Evolutionary conservation across 1,140 invertebrate genomes (phyloP).

Genomic region (Drosophila prosaltans): DNA sequence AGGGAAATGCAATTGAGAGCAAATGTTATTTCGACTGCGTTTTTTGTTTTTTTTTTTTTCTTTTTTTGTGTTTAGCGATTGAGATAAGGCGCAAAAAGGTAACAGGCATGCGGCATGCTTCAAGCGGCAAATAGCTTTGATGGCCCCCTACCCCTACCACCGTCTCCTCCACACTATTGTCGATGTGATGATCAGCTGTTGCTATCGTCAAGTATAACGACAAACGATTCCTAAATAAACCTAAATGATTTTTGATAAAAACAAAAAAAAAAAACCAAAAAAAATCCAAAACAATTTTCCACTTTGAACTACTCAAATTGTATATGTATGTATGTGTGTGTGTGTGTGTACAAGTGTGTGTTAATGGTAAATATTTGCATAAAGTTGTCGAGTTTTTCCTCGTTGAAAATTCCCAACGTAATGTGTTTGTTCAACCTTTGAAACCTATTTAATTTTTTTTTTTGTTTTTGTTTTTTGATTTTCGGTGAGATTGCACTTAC

Average conservation of each 20-base stretch:
- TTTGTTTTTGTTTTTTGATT: not conserved
- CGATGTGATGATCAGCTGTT: slow-evolving; percentile 5
- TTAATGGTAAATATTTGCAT: slow-evolving; percentile 59
- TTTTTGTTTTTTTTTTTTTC: slow-evolving; percentile 21
- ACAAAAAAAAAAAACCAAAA: not conserved
- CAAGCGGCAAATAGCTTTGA: not conserved
- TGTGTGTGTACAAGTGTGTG: slow-evolving; percentile 15
- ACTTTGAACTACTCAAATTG: slow-evolving; percentile 41
- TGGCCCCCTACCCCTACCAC: not conserved
- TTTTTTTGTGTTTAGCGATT: not conserved
- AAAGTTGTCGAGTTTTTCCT: slow-evolving; percentile 34
- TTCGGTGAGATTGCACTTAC: slow-evolving; percentile 50
- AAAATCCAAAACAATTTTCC: slow-evolving; percentile 6
- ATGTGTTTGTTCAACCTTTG: slow-evolving; percentile 34
- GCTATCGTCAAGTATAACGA: not conserved
- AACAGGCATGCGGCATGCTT: slow-evolving; percentile 6
- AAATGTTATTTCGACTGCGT: not conserved
- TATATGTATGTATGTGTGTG: too few species aligned
- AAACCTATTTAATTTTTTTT: slow-evolving; percentile 36
- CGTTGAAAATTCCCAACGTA: slow-evolving; percentile 29
- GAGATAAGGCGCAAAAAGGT: not conserved
- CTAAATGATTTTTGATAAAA: slow-evolving; percentile 9
- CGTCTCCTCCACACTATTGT: not conserved
- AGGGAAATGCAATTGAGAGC: slow-evolving; percentile 22
- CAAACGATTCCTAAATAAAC: slow-evolving; percentile 14